These are phyloP conservation scores for Danaus melanippus DNA, from an alignment of 1,140 invertebrate species.

Conservation along the genomic window DNA sequence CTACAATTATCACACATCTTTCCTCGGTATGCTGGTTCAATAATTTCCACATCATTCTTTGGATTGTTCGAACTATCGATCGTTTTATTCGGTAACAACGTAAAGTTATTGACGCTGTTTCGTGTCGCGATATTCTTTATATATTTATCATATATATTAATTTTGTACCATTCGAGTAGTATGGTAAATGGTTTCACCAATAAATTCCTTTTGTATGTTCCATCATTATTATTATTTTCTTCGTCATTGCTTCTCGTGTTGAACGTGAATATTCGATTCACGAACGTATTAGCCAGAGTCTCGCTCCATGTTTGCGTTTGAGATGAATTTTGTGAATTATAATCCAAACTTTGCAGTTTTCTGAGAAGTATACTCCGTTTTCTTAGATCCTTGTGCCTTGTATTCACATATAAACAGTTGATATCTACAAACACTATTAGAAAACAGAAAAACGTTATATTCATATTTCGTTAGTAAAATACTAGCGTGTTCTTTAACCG, in stretches of 20 bases:
- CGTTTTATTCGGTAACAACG: constrained; percentile 5
- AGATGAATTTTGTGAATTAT: constrained; percentile 21
- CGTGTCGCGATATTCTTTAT: constrained; percentile 13
- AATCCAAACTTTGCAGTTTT: constrained; percentile 41
- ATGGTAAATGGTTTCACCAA: constrained; percentile 32
- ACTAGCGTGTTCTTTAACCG: constrained; percentile 23
- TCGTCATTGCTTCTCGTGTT: constrained; percentile 24
- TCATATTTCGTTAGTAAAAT: constrained; percentile 27
- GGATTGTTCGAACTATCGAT: constrained; percentile 9
- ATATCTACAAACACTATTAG: constrained; percentile 28
- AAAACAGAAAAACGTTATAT: constrained; percentile 27
- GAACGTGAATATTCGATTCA: constrained; percentile 38
- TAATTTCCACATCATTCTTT: constrained; percentile 42
- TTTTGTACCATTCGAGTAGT: constrained; percentile 41
- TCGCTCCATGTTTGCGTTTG: constrained; percentile 45
- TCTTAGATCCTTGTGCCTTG: constrained; percentile 16
- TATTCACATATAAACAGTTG: constrained; percentile 20
- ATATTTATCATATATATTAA: constrained; percentile 36
- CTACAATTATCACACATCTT: constrained; percentile 30
- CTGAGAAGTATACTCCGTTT: constrained; percentile 38
- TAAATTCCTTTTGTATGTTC: constrained; percentile 13
- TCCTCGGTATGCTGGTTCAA: constrained; percentile 48
- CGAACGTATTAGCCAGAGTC: constrained; percentile 44
- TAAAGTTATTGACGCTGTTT: neutral
- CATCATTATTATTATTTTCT: constrained; percentile 16